Conservation (phyloP, 2,797 vertebrate species). For the Sebastes hubbsi region DNA sequence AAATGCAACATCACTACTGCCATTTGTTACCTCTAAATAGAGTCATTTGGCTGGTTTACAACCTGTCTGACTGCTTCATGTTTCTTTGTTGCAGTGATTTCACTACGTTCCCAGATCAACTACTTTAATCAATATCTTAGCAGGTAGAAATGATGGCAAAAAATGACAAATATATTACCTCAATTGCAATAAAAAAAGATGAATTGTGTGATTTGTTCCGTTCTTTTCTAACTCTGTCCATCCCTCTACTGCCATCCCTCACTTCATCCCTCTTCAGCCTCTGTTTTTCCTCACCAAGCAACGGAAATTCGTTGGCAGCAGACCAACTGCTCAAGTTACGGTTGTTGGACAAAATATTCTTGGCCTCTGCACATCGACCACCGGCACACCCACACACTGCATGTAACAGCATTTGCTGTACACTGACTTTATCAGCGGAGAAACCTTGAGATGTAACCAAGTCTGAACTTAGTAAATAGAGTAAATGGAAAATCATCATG, state of each 20-base stretch:
- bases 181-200: neutral
- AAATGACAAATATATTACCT: neutral
- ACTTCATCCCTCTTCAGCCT: neutral
- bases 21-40: neutral
- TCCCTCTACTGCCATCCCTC: neutral
- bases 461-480: slow-evolving; percentile 4
- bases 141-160: neutral
- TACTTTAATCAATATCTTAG: neutral
- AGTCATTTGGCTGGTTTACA: neutral
- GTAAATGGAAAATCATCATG: slow-evolving; percentile 8
- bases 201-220: neutral
- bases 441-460: neutral
- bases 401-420: neutral
- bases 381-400: neutral
- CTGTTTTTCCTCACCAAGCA: slow-evolving; percentile 3
- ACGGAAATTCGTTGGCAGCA: slow-evolving; percentile 11
- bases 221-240: neutral
- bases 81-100: neutral
- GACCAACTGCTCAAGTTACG: slow-evolving; percentile 24
- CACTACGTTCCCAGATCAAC: neutral
- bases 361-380: neutral
- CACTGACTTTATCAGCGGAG: neutral
- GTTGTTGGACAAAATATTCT: neutral
- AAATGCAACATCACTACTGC: neutral
- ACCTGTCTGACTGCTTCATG: neutral